Evolutionary conservation across 1,140 invertebrate genomes (phyloP), one percentile per base, ranked within the genome.

Genomic region (Galleria mellonella): DNA sequence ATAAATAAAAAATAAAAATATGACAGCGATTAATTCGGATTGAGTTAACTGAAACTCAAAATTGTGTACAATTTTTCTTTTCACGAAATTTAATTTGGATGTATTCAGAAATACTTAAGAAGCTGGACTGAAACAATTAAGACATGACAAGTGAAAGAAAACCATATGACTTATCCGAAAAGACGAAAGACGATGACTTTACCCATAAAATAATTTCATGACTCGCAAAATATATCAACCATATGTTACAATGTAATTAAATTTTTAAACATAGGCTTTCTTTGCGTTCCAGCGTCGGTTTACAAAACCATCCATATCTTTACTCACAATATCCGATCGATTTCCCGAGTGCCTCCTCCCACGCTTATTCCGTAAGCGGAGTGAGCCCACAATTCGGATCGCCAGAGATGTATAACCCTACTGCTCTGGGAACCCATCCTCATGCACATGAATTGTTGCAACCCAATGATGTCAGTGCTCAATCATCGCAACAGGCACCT

Each of bases 241-340:
- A 23, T 6, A 6, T 23, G 6, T 23, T 2, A 23, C 17, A 23
- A 23, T 3, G 17, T 6, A 3, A 23, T 23, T 6, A 23, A 3
- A 23, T 23, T 23, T n/a, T 37, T 46, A 30, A 55, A 56, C 40
- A 47, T 28, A 27, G 32, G 28, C 47, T 66, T 69, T 73, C 49
- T 83, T 78, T 82, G 48, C 52, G 67, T 85, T 85, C 54, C 82
- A 86, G 83, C 58, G 50, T 71, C 62, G 75, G 76, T 66, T 74
- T 83, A 59, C 79, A 79, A 66, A 81, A 77, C 62, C 72, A 86
- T 47, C 83, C 84, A 42, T 87, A 87, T 53, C 69, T 86, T 60
- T 87, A 86, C 62, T 83, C 79, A 47, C 83, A 87, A 74, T 87
- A 87, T 55, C 86, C 83, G 56, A 74, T 87, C 64, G 86, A 87